Conservation (phyloP, 2,113 vertebrate species). For the Motacilla alba region DNA sequence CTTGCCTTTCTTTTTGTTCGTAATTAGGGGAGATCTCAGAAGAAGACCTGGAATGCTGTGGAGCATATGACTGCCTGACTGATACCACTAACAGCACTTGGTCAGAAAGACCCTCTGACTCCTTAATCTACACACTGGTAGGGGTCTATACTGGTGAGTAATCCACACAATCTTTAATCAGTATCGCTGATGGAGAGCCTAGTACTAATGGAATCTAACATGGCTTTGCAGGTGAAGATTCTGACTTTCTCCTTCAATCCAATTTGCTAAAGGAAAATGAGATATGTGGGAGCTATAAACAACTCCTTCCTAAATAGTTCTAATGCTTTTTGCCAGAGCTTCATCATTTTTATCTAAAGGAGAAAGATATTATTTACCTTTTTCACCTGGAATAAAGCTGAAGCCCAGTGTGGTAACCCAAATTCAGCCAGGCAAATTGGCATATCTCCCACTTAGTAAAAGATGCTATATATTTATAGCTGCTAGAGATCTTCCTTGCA, state of each 20-base stretch:
- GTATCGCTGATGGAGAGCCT: background rate
- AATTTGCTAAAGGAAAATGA: background rate
- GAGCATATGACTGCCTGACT: constrained; percentile 78
- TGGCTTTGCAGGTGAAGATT: background rate
- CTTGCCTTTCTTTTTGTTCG: background rate
- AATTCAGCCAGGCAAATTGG: background rate
- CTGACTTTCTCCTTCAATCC: background rate
- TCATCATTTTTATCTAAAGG: background rate
- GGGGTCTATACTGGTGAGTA: constrained; percentile 88
- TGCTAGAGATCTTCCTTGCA: background rate
- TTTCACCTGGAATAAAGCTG: background rate
- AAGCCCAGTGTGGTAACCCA: background rate
- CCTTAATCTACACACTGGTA: constrained; percentile 82
- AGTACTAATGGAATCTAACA: background rate
- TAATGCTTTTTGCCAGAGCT: background rate
- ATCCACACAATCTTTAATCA: background rate
- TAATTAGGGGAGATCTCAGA: constrained; percentile 69
- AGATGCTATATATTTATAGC: background rate
- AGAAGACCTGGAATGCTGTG: constrained; percentile 78
- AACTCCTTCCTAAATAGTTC: background rate
- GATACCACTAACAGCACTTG: constrained; percentile 31
- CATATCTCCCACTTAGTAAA: background rate
- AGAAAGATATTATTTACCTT: background rate
- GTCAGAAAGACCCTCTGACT: constrained; percentile 42
- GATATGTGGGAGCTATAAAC: background rate